A percentile compares a stretch with the other conserved stretches of the same genome.
Evolutionary conservation across 2,888 invertebrate species (phyloP).

Genomic region (Apotomis capreana): DNA sequence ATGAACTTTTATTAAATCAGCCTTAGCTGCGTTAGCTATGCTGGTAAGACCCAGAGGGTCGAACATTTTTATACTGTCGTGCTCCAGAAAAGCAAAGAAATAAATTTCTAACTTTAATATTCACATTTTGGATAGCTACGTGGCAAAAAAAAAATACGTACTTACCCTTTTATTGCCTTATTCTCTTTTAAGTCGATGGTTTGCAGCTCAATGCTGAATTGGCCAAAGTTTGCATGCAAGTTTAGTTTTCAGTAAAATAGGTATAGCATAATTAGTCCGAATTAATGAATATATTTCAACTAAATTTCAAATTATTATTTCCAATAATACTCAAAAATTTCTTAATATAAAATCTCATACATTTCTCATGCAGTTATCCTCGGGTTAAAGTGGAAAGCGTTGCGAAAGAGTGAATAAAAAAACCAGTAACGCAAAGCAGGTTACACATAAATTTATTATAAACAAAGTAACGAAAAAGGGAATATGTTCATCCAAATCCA

Average conservation of each 20-base stretch:
- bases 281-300: conserved; percentile 9
- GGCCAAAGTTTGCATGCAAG: conserved; percentile 41
- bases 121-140: not conserved
- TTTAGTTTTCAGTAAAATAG: conserved; percentile 28
- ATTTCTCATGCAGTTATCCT: conserved; percentile 30
- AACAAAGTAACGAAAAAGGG: conserved; percentile 56
- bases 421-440: conserved; percentile 60
- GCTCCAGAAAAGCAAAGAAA: no score
- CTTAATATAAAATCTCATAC: not conserved
- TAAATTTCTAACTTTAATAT: no score
- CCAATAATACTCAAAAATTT: not conserved
- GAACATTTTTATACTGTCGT: no score
- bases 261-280: conserved; percentile 15
- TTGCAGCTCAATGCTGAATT: conserved; percentile 41
- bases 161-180: conserved; percentile 38
- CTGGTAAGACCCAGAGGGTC: no score
- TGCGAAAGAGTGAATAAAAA: conserved; percentile 49
- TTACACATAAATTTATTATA: conserved; percentile 70
- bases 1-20: no score
- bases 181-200: conserved; percentile 39
- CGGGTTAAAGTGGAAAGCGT: conserved; percentile 36
- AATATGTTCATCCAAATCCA: conserved; percentile 70
- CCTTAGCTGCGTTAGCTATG: no score
- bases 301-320: not conserved
- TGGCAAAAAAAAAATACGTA: conserved; percentile 34